Conservation (phyloP, 2,888 invertebrate species). For the Lamproptera curius region DNA sequence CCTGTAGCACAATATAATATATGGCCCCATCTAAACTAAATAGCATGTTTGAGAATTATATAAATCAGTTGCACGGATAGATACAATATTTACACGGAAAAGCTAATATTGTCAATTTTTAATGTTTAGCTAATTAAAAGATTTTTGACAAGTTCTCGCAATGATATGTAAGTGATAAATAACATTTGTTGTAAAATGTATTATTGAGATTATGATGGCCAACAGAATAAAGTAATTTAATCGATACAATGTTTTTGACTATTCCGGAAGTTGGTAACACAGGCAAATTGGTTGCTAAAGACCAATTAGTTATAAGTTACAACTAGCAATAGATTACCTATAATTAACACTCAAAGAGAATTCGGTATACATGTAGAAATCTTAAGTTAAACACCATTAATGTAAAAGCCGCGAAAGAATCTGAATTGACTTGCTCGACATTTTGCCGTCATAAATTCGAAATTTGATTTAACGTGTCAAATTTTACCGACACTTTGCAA, state of each 20-base stretch:
- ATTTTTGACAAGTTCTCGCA: constrained; percentile 58
- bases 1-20: no score
- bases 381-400: no score
- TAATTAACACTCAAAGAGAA: no score
- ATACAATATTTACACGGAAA: constrained; percentile 32
- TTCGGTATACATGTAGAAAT: no score
- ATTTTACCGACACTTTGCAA: no score
- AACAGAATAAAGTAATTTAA: constrained; percentile 69
- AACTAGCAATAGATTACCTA: no score
- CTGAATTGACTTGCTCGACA: no score
- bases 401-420: no score
- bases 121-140: constrained; percentile 63
- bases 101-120: constrained; percentile 72
- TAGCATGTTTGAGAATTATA: no score
- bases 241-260: constrained; percentile 8
- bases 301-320: not conserved
- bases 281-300: not conserved
- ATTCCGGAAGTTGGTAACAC: not conserved
- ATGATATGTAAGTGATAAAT: constrained; percentile 52
- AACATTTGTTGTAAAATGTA: constrained; percentile 73
- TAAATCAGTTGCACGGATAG: constrained; percentile 22
- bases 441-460: no score
- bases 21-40: no score
- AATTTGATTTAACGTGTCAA: no score
- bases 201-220: constrained; percentile 70